A percentile compares a stretch with the other conserved stretches of the same genome.
Evolutionary conservation across 2,888 invertebrate species (phyloP).

Genomic region (Morinoia aosen): DNA sequence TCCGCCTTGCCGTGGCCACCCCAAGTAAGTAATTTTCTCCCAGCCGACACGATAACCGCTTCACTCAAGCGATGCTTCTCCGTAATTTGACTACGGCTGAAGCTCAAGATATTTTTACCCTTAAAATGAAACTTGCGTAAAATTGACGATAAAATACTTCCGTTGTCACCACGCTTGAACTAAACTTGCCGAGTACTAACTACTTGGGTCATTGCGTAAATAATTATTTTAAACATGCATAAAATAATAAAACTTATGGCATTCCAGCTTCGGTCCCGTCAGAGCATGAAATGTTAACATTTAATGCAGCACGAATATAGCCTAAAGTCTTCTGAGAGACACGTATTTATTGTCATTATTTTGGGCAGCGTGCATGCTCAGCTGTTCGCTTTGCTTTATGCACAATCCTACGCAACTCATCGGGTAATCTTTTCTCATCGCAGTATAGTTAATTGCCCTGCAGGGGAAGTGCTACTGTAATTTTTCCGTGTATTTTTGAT

Average conservation of each 20-base stretch:
- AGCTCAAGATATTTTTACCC: not conserved
- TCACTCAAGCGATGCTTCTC: constrained; percentile 9
- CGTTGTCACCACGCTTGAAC: not conserved
- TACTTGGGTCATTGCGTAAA: not conserved
- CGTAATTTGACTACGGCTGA: constrained; percentile 10
- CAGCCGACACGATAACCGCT: not conserved
- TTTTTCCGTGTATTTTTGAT: not conserved
- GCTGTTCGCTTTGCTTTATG: not conserved
- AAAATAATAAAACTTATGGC: not conserved
- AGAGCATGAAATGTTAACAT: not conserved
- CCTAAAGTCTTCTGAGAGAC: not conserved
- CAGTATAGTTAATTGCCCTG: not conserved
- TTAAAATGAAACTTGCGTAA: not conserved
- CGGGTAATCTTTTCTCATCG: not conserved
- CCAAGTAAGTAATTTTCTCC: constrained; percentile 40
- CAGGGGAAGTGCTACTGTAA: not conserved
- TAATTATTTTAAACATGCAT: not conserved
- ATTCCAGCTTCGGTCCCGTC: not conserved
- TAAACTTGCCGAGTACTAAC: not conserved
- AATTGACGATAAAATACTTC: not conserved
- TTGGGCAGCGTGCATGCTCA: not conserved
- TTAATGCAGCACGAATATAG: not conserved
- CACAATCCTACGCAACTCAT: not conserved
- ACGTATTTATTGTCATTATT: not conserved
- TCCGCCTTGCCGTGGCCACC: constrained; percentile 29